A percentile compares a stretch with the other conserved stretches of the same genome.
These are phyloP conservation scores for Drosophila nigricruria DNA, from an alignment of 2,888 invertebrate genomes.

Conservation along the genomic window DNA sequence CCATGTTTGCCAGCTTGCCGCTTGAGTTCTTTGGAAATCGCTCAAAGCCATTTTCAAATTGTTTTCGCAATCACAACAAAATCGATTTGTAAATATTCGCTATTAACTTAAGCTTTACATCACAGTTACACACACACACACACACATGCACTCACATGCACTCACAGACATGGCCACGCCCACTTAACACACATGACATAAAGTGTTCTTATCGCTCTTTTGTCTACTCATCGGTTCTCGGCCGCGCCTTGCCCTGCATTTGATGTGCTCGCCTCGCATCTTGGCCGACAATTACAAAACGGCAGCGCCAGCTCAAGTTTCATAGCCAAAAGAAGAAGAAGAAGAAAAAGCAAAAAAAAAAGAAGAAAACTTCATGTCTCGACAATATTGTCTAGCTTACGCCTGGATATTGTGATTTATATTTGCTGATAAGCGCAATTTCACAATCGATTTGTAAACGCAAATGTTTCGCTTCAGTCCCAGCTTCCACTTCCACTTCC, in stretches of 20 bases:
- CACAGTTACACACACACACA: conserved; percentile 5
- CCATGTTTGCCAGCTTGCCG: conserved; percentile 64
- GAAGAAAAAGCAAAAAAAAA: too few species aligned
- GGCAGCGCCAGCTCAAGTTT: conserved; percentile 32
- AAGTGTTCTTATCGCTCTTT: conserved; percentile 46
- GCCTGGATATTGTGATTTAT: conserved; percentile 58
- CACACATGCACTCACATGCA: too few species aligned
- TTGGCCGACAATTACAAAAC: conserved; percentile 37
- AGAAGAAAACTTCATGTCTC: conserved; percentile 8
- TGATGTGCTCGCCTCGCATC: conserved; percentile 36
- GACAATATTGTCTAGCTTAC: conserved; percentile 38
- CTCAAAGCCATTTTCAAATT: conserved; percentile 77
- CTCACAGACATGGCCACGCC: conserved; percentile 16
- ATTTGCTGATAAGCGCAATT: conserved; percentile 63
- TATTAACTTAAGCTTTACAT: conserved; percentile 58
- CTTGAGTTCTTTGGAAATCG: conserved; percentile 62
- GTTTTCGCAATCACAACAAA: conserved; percentile 74
- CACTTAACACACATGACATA: conserved; percentile 28
- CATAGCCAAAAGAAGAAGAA: conserved; percentile 28
- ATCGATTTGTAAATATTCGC: conserved; percentile 72
- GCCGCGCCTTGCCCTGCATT: conserved; percentile 36
- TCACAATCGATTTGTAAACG: conserved; percentile 61
- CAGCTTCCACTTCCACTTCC: background rate
- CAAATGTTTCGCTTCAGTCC: conserved; percentile 17
- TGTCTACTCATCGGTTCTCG: conserved; percentile 40